Percentiles rank a stretch among this genome's conserved stretches.
These are phyloP conservation scores for Amphimallon solstitiale DNA, from an alignment of 2,888 invertebrate genomes.

Conservation along the genomic window DNA sequence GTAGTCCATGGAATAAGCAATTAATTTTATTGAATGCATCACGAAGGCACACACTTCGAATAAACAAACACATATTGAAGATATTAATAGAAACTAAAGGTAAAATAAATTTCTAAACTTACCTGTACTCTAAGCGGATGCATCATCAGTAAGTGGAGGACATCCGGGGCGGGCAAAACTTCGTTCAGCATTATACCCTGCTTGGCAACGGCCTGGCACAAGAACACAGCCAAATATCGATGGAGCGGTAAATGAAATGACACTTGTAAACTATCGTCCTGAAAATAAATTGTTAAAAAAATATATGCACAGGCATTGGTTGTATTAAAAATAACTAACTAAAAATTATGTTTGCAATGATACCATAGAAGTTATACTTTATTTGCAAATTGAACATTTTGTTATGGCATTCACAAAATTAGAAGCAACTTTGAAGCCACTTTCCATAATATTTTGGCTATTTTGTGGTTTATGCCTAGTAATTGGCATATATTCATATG, in stretches of 20 bases:
- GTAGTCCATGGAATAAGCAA: neutral
- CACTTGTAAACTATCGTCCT: conserved; percentile 85
- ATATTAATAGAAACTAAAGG: no score
- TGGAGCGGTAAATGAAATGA: conserved; percentile 98
- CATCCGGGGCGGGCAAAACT: conserved; percentile 81
- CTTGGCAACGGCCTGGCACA: conserved; percentile 84
- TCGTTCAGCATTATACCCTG: conserved; percentile 82
- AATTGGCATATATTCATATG: no score
- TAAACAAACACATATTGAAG: no score
- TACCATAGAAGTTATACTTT: no score
- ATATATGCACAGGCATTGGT: no score
- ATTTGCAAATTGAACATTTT: no score
- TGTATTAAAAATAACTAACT: neutral
- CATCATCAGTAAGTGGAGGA: conserved; percentile 84
- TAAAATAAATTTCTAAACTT: conserved; percentile 57
- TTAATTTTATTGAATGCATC: neutral
- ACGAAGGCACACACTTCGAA: no score
- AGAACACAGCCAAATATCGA: conserved; percentile 89
- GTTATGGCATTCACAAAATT: no score
- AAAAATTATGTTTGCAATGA: neutral
- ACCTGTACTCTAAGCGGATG: conserved; percentile 95
- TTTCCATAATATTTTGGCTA: no score
- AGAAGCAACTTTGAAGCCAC: no score
- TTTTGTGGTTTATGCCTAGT: no score
- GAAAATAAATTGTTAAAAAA: conserved; percentile 53